Percentiles rank a stretch among this genome's conserved stretches.
Evolutionary conservation across 2,888 invertebrate genomes (phyloP).

Genomic region (Diadegma fenestrale): DNA sequence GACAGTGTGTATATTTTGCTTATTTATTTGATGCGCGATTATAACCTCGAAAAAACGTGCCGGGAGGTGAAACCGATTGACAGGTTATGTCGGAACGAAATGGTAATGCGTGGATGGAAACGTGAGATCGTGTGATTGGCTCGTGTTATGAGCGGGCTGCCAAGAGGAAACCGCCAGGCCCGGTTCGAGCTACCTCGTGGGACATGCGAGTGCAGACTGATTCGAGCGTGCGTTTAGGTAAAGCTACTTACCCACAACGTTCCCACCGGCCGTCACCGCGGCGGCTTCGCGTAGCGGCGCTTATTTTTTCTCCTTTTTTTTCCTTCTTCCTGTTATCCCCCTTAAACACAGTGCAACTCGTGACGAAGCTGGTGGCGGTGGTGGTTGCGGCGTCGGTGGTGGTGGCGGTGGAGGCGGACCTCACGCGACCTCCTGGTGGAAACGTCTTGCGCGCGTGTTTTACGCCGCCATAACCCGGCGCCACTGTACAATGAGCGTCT

Average conservation of each 20-base stretch:
- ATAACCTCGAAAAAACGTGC: slow-evolving; percentile 22
- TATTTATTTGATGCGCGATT: slow-evolving; percentile 3
- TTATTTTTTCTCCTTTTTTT: slow-evolving; percentile 23
- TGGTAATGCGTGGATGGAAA: neutral
- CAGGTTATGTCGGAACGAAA: neutral
- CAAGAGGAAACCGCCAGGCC: slow-evolving; percentile 81
- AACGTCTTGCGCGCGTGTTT: slow-evolving; percentile 72
- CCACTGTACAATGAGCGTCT: slow-evolving; percentile 65
- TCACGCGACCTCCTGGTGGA: slow-evolving; percentile 68
- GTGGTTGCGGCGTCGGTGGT: slow-evolving; percentile 75
- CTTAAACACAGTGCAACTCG: slow-evolving; percentile 67
- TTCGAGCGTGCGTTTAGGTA: slow-evolving; percentile 77
- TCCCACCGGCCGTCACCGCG: slow-evolving; percentile 71
- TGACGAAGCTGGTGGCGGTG: slow-evolving; percentile 77
- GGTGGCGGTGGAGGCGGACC: slow-evolving; percentile 77
- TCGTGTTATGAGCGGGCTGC: slow-evolving; percentile 67
- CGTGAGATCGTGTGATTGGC: neutral
- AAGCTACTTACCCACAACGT: slow-evolving; percentile 84
- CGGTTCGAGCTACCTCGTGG: slow-evolving; percentile 80
- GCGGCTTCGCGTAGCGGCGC: slow-evolving; percentile 45
- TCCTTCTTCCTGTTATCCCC: slow-evolving; percentile 41
- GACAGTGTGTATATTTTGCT: slow-evolving; percentile 23
- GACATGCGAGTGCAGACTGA: slow-evolving; percentile 85
- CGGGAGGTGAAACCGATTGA: neutral
- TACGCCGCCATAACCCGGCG: slow-evolving; percentile 72